phyloP scores from a whole-genome alignment of 2,113 vertebrate genomes.

The Suncus etruscus region DNA sequence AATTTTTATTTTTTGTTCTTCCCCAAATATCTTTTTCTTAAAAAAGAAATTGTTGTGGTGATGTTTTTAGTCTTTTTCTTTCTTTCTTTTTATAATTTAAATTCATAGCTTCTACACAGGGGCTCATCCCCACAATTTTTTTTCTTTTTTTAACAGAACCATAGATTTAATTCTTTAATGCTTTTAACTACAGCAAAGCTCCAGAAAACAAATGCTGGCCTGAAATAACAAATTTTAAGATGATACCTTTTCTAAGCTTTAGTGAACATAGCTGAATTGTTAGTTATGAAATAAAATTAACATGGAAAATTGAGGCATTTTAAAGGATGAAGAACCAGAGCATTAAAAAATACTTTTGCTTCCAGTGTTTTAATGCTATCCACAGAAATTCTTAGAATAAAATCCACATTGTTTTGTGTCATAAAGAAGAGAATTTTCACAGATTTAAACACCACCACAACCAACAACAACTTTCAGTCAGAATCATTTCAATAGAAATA shows the following conservation, averaged over 20 bases:
- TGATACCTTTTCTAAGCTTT: not conserved
- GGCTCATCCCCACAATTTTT: not conserved
- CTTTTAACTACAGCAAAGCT: not conserved
- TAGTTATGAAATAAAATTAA: not conserved
- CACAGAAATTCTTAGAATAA: constrained; percentile 10
- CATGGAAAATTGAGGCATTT: not conserved
- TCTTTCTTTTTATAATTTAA: not conserved
- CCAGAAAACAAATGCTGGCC: not conserved
- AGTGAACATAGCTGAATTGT: not conserved
- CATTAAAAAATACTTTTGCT: too few relatives aligned
- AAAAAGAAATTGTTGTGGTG: too few relatives aligned
- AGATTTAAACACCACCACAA: not conserved
- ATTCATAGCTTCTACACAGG: too few relatives aligned
- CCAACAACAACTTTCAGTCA: too few relatives aligned
- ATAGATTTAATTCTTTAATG: not conserved
- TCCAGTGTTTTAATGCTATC: not conserved
- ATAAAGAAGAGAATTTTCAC: not conserved
- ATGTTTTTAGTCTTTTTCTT: too few relatives aligned
- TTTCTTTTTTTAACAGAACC: too few relatives aligned
- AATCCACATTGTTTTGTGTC: not conserved
- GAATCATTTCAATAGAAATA: constrained; percentile 40
- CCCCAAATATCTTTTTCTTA: too few relatives aligned
- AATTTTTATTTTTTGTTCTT: too few relatives aligned
- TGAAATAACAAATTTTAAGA: not conserved
- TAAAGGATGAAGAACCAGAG: not conserved